Conservation (phyloP, 2,888 invertebrate species). For the Parnassius apollo region DNA sequence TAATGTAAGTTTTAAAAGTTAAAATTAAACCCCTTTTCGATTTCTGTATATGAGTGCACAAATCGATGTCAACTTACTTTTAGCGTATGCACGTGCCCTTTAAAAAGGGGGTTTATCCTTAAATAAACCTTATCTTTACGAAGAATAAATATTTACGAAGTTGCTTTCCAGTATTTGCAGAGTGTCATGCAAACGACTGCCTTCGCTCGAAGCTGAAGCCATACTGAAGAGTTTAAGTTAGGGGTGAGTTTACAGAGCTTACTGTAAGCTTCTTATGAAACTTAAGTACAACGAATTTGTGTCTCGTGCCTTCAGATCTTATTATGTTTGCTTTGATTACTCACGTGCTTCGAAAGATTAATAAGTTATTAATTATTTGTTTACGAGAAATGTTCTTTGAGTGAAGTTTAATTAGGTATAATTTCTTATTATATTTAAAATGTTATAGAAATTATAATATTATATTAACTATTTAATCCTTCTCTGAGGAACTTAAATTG, state of each 20-base stretch:
- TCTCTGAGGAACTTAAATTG: too few relatives aligned
- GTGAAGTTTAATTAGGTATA: too few relatives aligned
- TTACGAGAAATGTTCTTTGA: too few relatives aligned
- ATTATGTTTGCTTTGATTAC: neutral
- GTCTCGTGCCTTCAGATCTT: neutral
- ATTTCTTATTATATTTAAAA: too few relatives aligned
- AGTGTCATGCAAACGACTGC: constrained; percentile 5
- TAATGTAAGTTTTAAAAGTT: neutral
- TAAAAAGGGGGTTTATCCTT: neutral
- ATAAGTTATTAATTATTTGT: too few relatives aligned
- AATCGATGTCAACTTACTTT: neutral
- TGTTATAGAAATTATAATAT: too few relatives aligned
- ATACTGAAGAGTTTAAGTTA: constrained; percentile 17
- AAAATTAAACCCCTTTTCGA: neutral
- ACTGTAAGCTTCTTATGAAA: constrained; percentile 3
- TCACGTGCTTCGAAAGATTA: neutral
- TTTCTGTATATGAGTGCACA: neutral
- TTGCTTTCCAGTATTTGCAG: neutral
- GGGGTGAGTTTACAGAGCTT: constrained; percentile 6
- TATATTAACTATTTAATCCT: too few relatives aligned
- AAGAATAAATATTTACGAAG: neutral
- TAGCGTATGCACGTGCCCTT: neutral
- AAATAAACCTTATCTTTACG: neutral
- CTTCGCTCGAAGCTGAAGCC: constrained; percentile 14
- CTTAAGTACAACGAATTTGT: constrained; percentile 5